Conservation (phyloP, 2,113 vertebrate species). For the Phylloscopus trochiloides region DNA sequence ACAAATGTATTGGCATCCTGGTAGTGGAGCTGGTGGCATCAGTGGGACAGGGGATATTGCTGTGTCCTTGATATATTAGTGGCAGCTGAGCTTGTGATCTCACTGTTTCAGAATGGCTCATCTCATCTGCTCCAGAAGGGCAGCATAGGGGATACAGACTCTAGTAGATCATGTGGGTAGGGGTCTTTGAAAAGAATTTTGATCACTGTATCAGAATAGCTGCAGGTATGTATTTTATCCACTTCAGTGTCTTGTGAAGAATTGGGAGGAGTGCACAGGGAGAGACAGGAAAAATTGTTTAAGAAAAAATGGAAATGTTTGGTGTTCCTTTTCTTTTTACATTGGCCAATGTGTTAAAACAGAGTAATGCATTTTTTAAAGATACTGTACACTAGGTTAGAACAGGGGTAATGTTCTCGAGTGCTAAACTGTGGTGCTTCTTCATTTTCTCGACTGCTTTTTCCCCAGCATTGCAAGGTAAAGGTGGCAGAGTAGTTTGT, state of each 20-base stretch:
- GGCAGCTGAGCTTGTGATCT: background rate
- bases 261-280: rapidly evolving
- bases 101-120: background rate
- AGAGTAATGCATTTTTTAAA: background rate
- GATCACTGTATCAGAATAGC: background rate
- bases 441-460: background rate
- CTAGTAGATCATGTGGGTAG: background rate
- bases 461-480: background rate
- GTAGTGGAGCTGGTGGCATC: background rate
- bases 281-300: background rate
- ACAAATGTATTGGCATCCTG: background rate
- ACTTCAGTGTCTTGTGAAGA: background rate
- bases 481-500: background rate
- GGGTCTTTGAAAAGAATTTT: background rate
- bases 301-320: background rate
- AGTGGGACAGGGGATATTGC: background rate
- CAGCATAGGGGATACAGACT: background rate
- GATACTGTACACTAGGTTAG: rapidly evolving
- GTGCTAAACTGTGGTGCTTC: background rate
- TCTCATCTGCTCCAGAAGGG: background rate
- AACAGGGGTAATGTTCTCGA: background rate
- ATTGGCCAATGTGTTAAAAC: background rate
- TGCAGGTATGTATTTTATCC: background rate
- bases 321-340: background rate
- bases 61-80: background rate